Conservation (phyloP, 1,140 invertebrate species). For the Eupristina koningsbergeri region DNA sequence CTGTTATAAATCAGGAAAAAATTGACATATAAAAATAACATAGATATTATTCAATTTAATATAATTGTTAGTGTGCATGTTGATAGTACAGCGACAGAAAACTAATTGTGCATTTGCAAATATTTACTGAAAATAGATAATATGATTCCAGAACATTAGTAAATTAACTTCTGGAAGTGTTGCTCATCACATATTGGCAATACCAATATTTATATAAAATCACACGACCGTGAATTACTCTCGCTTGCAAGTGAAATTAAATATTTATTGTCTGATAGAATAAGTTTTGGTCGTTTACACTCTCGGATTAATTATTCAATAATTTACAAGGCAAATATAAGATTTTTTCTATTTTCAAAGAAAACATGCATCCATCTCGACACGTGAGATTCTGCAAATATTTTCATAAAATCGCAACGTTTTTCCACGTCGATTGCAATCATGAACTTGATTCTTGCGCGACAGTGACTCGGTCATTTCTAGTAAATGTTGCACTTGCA, state of each 20-base stretch:
- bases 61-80: too few relatives aligned
- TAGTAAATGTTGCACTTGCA: not conserved
- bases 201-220: not conserved
- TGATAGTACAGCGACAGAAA: too few relatives aligned
- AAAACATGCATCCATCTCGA: too few relatives aligned
- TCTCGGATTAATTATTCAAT: not conserved
- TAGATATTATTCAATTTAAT: too few relatives aligned
- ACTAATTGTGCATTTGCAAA: too few relatives aligned
- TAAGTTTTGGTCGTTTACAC: too few relatives aligned
- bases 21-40: too few relatives aligned
- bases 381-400: too few relatives aligned
- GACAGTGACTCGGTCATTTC: not conserved
- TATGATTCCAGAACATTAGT: not conserved
- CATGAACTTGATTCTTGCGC: conserved; percentile 3
- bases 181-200: not conserved
- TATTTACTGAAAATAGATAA: too few relatives aligned
- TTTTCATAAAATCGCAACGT: too few relatives aligned
- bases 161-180: not conserved
- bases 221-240: conserved; percentile 6
- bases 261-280: too few relatives aligned
- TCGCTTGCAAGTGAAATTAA: not conserved
- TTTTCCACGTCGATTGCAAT: not conserved
- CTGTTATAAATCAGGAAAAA: too few relatives aligned
- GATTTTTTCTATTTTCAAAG: not conserved
- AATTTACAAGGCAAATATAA: not conserved